Evolutionary conservation across 2,113 vertebrate genomes (phyloP).

Genomic region (Peromyscus maniculatus): DNA sequence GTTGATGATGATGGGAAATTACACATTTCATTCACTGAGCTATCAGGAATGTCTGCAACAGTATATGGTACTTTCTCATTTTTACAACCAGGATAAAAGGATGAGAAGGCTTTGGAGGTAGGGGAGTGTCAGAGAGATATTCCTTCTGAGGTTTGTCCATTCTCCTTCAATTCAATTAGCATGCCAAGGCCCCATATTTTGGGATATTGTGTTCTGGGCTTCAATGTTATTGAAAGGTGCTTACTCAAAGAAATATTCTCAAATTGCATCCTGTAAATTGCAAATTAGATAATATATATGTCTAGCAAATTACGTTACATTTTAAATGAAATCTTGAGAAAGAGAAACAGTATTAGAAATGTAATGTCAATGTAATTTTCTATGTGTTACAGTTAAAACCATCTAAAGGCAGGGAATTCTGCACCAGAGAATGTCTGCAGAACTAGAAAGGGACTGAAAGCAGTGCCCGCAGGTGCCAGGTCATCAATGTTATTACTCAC

Average conservation of each 20-base stretch:
- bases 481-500: neutral
- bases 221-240: neutral
- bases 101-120: neutral
- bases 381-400: neutral
- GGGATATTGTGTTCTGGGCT: neutral
- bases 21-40: neutral
- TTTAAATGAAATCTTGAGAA: conserved; percentile 14
- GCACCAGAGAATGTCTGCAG: neutral
- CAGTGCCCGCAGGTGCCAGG: neutral
- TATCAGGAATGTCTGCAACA: neutral
- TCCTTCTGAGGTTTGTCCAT: neutral
- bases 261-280: neutral
- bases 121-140: neutral
- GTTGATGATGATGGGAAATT: neutral
- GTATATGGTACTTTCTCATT: neutral
- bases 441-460: neutral
- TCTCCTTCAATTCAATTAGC: neutral
- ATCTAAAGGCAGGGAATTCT: neutral
- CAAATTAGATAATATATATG: neutral
- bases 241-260: neutral
- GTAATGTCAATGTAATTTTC: neutral
- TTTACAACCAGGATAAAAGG: neutral
- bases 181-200: neutral
- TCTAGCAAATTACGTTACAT: conserved; percentile 21
- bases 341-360: neutral